A percentile compares a stretch with the other conserved stretches of the same genome.
Evolutionary conservation across 2,113 vertebrate species (phyloP).

Genomic region (Silurus meridionalis): DNA sequence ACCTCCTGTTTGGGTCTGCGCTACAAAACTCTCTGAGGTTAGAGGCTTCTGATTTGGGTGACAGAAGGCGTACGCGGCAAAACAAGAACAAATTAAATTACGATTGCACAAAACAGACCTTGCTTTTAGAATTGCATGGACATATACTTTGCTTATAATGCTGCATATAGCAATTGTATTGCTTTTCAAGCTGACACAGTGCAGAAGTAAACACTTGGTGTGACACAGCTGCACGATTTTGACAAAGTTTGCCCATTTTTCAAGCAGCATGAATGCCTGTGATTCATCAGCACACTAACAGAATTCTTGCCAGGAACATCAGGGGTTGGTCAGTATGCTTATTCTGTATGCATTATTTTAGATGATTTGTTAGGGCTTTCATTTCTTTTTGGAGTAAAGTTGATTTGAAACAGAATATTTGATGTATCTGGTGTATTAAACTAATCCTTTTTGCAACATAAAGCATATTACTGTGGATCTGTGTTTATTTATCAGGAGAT

Average conservation of each 20-base stretch:
- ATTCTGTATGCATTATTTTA: neutral
- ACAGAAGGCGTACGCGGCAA: conserved; percentile 12
- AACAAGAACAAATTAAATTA: conserved; percentile 45
- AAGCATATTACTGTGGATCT: neutral
- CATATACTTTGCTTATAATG: conserved; percentile 6
- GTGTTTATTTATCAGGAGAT: conserved; percentile 1
- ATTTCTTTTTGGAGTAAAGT: conserved; percentile 2
- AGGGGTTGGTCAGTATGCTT: conserved; percentile 18
- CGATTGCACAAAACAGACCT: conserved; percentile 23
- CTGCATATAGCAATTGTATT: neutral
- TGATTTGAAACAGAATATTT: neutral
- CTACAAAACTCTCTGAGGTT: neutral
- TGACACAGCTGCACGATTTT: conserved; percentile 12
- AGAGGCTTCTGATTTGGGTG: neutral
- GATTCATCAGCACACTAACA: conserved; percentile 30
- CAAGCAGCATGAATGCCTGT: conserved; percentile 21
- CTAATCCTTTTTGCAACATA: neutral
- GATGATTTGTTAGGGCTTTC: conserved; percentile 7
- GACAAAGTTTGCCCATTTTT: conserved; percentile 27
- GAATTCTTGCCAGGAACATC: conserved; percentile 21
- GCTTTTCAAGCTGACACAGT: conserved; percentile 9
- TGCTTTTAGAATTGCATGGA: neutral
- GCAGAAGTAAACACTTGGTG: neutral
- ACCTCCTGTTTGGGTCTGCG: conserved; percentile 1
- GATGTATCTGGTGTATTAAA: neutral